A percentile compares a stretch with the other conserved stretches of the same genome.
Evolutionary conservation across 2,113 vertebrate species (phyloP).

Genomic region (Gobiocypris rarus): DNA sequence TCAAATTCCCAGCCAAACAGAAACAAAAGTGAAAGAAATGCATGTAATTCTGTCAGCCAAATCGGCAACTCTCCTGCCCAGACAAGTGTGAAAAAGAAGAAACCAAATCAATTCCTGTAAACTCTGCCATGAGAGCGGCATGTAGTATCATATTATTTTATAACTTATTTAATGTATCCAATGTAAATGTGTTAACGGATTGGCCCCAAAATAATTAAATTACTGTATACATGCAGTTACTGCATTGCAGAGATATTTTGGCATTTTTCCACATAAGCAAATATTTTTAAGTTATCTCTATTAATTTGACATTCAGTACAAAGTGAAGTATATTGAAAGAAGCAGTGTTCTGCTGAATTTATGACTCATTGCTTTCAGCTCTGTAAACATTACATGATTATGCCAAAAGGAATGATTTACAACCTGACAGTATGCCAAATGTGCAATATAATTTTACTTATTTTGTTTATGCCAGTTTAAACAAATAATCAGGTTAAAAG

Average conservation of each 20-base stretch:
- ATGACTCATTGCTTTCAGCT: not conserved
- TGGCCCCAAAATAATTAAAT: no score
- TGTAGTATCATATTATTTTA: not conserved
- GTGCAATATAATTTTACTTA: no score
- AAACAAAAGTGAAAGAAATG: conserved; percentile 44
- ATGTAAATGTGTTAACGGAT: not conserved
- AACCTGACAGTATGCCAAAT: no score
- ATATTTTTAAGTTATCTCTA: no score
- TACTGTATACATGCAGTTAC: not conserved
- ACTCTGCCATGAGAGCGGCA: not conserved
- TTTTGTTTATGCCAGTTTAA: no score
- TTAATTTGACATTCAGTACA: no score
- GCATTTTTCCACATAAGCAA: not conserved
- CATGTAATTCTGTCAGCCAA: conserved; percentile 38
- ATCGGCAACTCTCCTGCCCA: conserved; percentile 30
- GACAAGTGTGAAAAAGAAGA: conserved; percentile 47
- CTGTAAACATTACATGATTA: not conserved
- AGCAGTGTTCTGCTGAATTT: not conserved
- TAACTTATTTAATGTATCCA: not conserved
- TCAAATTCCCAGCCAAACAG: conserved; percentile 57
- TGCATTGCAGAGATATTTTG: not conserved
- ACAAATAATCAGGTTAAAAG: no score
- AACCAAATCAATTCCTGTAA: conserved; percentile 17
- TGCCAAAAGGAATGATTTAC: not conserved
- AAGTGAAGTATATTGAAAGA: not conserved